Percentiles rank a stretch among this genome's conserved stretches.
Conservation (phyloP, 2,888 invertebrate species). For the Abrostola tripartita region DNA sequence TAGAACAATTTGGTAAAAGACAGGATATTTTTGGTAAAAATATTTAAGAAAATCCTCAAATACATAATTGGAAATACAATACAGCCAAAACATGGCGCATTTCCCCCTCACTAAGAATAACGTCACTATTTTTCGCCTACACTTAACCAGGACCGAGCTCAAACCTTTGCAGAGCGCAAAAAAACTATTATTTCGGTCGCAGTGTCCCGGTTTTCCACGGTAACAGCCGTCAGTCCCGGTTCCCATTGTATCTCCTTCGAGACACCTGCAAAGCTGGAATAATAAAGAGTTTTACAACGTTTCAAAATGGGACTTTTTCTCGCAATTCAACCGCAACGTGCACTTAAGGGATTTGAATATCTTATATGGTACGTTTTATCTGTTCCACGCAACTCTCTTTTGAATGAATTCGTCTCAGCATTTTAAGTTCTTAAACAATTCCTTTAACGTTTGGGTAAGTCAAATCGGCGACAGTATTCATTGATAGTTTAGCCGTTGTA, state of each 20-base stretch:
- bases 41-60: slow-evolving; percentile 9
- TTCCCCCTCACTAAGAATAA: slow-evolving; percentile 31
- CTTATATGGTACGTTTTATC: slow-evolving; percentile 85
- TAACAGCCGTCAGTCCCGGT: slow-evolving; percentile 71
- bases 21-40: background rate
- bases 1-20: background rate
- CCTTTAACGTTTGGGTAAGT: slow-evolving; percentile 65
- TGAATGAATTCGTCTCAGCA: slow-evolving; percentile 75
- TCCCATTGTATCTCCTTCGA: slow-evolving; percentile 77
- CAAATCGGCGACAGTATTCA: slow-evolving; percentile 43
- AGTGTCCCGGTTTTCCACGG: slow-evolving; percentile 60
- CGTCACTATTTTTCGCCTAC: slow-evolving; percentile 39
- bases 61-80: slow-evolving; percentile 15
- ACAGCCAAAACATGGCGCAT: slow-evolving; percentile 7
- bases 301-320: slow-evolving; percentile 87
- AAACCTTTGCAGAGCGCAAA: slow-evolving; percentile 57
- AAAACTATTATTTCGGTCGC: slow-evolving; percentile 70
- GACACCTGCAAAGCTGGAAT: slow-evolving; percentile 86
- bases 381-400: slow-evolving; percentile 76
- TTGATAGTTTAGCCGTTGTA: slow-evolving; percentile 37
- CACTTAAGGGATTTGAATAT: slow-evolving; percentile 89
- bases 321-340: slow-evolving; percentile 87
- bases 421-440: slow-evolving; percentile 78
- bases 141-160: slow-evolving; percentile 46
- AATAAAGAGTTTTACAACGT: slow-evolving; percentile 87